Evolutionary conservation across 2,113 vertebrate species (phyloP).

Genomic region (Melanerpes aurifrons): DNA sequence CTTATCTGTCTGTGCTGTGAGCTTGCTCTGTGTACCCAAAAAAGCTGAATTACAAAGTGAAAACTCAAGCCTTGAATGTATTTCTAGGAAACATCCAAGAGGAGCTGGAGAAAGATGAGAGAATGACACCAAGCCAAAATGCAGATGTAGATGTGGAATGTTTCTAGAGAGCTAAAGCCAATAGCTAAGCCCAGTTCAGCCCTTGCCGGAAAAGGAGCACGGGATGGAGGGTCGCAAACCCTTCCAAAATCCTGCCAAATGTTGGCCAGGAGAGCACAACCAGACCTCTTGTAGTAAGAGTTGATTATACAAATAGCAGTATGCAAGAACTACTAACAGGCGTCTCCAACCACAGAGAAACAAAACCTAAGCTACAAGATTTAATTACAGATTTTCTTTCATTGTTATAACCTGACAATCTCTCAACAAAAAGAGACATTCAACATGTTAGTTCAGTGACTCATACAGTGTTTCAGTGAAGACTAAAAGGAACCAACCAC

Average conservation of each 20-base stretch:
- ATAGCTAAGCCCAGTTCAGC: background rate
- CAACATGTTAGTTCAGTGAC: background rate
- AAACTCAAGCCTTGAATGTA: background rate
- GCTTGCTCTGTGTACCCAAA: background rate
- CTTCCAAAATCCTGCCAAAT: background rate
- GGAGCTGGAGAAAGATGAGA: background rate
- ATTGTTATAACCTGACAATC: background rate
- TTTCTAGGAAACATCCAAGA: background rate
- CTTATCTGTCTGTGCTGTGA: background rate
- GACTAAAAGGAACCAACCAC: background rate
- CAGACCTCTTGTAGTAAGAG: background rate
- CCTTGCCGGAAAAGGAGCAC: background rate
- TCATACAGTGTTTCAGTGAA: background rate
- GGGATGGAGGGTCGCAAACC: background rate
- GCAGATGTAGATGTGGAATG: background rate
- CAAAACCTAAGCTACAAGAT: background rate
- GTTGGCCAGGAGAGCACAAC: background rate
- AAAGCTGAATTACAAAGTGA: background rate
- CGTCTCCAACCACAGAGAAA: background rate
- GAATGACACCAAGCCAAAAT: background rate
- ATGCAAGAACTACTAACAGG: background rate
- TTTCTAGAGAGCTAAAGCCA: background rate
- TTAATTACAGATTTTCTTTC: background rate
- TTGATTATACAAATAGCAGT: background rate
- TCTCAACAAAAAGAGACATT: background rate